These are phyloP conservation scores for Arvicanthis niloticus DNA, from an alignment of 2,113 vertebrate species.

Conservation along the genomic window DNA sequence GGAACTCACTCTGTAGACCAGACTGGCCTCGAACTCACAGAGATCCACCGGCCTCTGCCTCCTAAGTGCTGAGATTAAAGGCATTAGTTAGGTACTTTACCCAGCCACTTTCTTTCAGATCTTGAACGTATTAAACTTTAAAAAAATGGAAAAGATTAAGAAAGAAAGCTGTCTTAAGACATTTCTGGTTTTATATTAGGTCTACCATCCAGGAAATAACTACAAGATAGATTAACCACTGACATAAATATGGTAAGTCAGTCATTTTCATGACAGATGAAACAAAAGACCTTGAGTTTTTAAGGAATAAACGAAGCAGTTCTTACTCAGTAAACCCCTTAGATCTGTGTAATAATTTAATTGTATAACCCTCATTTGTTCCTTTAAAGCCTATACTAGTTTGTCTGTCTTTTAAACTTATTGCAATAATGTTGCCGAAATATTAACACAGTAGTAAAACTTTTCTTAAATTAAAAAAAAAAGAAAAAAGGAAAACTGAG, in stretches of 20 bases:
- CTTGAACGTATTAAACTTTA: neutral
- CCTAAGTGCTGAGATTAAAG: neutral
- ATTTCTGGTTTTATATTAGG: slow-evolving; percentile 30
- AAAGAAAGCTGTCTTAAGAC: neutral
- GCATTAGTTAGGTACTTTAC: no score
- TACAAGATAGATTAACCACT: neutral
- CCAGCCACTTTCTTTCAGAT: neutral
- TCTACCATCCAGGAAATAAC: neutral
- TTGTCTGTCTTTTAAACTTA: slow-evolving; percentile 85
- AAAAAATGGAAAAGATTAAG: neutral
- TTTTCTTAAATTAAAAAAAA: slow-evolving; percentile 85
- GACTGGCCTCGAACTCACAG: neutral
- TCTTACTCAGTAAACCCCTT: slow-evolving; percentile 53
- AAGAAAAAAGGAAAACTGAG: neutral
- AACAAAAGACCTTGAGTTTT: neutral
- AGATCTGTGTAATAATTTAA: slow-evolving; percentile 84
- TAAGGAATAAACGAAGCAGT: neutral
- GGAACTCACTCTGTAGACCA: neutral
- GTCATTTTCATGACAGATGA: slow-evolving; percentile 34
- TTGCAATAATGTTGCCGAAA: slow-evolving; percentile 86
- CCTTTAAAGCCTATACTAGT: slow-evolving; percentile 85
- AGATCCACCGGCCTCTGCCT: neutral
- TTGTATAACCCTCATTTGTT: slow-evolving; percentile 81
- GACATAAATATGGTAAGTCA: slow-evolving; percentile 4
- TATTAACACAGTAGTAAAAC: slow-evolving; percentile 86